Conservation (phyloP, 1,140 invertebrate species). For the Portunus trituberculatus region DNA sequence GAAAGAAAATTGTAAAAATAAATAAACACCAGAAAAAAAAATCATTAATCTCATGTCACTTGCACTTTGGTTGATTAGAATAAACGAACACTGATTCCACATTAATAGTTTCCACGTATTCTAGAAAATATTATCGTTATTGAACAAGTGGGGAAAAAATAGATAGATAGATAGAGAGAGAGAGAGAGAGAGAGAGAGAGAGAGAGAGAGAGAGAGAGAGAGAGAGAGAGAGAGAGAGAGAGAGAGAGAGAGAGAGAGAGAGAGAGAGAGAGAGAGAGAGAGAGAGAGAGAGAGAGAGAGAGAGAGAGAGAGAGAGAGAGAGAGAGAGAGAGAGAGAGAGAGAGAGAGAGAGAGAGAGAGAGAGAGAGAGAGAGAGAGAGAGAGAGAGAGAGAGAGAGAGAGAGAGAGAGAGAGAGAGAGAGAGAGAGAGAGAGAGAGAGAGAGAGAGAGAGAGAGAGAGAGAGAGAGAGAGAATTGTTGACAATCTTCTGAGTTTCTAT, state of each 20-base stretch:
- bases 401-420: not conserved
- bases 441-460: too few species aligned
- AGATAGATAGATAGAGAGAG: not conserved
- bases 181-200: not conserved
- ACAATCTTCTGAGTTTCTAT: too few species aligned
- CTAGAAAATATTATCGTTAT: too few species aligned
- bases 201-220: not conserved
- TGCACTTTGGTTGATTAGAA: too few species aligned
- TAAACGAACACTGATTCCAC: too few species aligned
- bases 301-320: not conserved
- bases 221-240: not conserved
- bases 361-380: not conserved
- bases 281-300: not conserved
- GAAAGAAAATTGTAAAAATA: too few species aligned
- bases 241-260: not conserved
- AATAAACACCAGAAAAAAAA: too few species aligned
- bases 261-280: not conserved
- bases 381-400: not conserved
- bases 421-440: not conserved
- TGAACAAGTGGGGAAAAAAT: too few species aligned
- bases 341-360: not conserved
- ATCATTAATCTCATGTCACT: too few species aligned
- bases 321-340: not conserved
- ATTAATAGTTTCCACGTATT: too few species aligned
- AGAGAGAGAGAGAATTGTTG: too few species aligned